Percentiles rank a stretch among this genome's conserved stretches.
These are phyloP conservation scores for Rotaria sp. DNA, from an alignment of 2,888 invertebrate species.

Conservation along the genomic window DNA sequence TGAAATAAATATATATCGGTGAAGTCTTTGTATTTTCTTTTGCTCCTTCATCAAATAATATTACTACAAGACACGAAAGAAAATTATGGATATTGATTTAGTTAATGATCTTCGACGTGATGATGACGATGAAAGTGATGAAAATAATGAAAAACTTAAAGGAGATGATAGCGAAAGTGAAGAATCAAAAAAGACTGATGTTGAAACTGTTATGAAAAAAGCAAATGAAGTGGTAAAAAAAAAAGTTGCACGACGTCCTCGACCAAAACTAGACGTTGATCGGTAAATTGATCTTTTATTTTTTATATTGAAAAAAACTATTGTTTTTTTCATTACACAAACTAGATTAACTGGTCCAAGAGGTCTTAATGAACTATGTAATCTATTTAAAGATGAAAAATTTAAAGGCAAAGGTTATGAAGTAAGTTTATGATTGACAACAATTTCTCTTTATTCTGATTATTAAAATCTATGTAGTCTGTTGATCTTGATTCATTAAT, in stretches of 20 bases:
- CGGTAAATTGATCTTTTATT: not conserved
- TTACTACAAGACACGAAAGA: not conserved
- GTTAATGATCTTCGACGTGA: not conserved
- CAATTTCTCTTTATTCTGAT: not conserved
- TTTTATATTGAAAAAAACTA: not conserved
- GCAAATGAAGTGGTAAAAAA: slow-evolving; percentile 26
- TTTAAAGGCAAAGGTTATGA: slow-evolving; percentile 38
- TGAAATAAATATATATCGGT: not conserved
- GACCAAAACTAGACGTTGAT: slow-evolving; percentile 5
- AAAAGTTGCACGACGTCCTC: not conserved
- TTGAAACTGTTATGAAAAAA: slow-evolving; percentile 2
- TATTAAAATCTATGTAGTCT: slow-evolving; percentile 20
- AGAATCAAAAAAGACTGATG: not conserved
- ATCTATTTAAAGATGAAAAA: slow-evolving; percentile 32
- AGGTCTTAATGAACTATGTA: slow-evolving; percentile 31
- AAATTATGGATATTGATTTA: slow-evolving; percentile 8
- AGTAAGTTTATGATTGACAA: not conserved
- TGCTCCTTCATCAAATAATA: not conserved
- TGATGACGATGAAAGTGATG: not conserved
- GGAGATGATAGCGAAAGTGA: not conserved
- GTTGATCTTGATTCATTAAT: slow-evolving; percentile 35
- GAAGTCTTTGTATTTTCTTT: not conserved
- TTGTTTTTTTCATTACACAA: too few relatives aligned
- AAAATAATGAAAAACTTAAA: not conserved
- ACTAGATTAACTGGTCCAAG: slow-evolving; percentile 29